Base-by-base conservation (phyloP, 2,797 vertebrate species). In the Petrocephalus schoutedeni region DNA sequence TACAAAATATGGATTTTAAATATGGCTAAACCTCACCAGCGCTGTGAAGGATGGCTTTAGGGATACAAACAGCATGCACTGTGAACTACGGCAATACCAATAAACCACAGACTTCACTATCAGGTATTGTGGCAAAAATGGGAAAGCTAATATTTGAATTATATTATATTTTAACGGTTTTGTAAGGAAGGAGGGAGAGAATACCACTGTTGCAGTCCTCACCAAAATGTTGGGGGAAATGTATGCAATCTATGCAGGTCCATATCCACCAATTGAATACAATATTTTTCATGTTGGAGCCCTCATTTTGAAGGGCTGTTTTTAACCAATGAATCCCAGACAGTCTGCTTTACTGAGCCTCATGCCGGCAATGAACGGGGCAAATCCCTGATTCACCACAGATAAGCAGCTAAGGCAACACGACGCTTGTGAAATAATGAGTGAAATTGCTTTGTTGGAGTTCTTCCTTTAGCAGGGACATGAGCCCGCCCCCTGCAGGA, bases 361-460 rank as follows among this genome's bases (percentile, higher is more conserved):
- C 21, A 80, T 12, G 28, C 19, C 3, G 16, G 87, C n/a, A 61
- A 49, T 36, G 86, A 87, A 74, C 23, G 51, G 19, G 57, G 56
- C 49, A 32, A 85, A 57, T 84, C n/a, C 77, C 64, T 19, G n/a
- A 67, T 32, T 58, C 32, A 54, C 49, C 8, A 21, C 2, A 53
- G 56, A 3, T 36, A 19, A 14, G 53, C 16, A 59, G 61, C 59
- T 36, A 8, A 51, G n/a, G 64, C 56, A 8, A 64, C 41, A 61
- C 85, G 10, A 36, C 41, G 41, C 80, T 53, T 41, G 8, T 87
- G 85, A 64, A 89, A 87, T 61, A 89, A 87, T 89, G 58, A 51
- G 87, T 14, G 36, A 14, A n/a, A 51, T 57, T 19, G 36, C 85
- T 64, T 86, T 86, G 58, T 74, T 51, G 19, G 51, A 28, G 9